These are phyloP conservation scores for Sturnus vulgaris DNA, from an alignment of 2,113 vertebrate genomes.

Conservation along the genomic window DNA sequence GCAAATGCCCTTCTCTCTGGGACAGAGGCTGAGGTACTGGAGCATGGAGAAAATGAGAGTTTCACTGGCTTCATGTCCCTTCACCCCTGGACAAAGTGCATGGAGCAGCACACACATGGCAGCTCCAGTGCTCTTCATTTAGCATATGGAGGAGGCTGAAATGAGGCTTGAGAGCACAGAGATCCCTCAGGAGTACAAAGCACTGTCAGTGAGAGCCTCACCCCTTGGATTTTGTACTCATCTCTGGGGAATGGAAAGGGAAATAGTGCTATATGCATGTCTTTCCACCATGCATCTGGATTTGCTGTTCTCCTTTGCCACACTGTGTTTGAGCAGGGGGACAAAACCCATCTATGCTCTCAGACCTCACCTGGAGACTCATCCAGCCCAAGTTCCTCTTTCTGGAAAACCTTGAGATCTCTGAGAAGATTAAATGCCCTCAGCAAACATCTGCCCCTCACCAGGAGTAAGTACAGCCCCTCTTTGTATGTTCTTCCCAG, in stretches of 20 bases:
- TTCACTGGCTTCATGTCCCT: background rate
- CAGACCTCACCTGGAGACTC: background rate
- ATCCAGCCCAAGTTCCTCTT: background rate
- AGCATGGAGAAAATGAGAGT: background rate
- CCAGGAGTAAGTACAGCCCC: background rate
- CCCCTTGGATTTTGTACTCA: background rate
- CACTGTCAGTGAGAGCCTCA: background rate
- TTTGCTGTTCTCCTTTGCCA: background rate
- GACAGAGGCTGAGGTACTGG: background rate
- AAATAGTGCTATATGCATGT: background rate
- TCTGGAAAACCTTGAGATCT: background rate
- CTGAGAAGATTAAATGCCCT: background rate
- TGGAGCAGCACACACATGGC: fast-evolving
- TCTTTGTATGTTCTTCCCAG: background rate
- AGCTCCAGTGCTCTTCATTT: background rate
- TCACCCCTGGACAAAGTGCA: background rate
- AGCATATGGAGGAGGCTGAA: background rate
- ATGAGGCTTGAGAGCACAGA: background rate
- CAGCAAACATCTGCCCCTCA: background rate
- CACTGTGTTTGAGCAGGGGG: fast-evolving
- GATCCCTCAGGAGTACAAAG: background rate
- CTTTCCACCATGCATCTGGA: background rate
- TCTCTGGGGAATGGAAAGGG: background rate
- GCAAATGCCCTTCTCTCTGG: background rate
- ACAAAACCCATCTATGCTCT: background rate